Conservation (phyloP, 2,113 vertebrate species). For the Oreochromis niloticus region DNA sequence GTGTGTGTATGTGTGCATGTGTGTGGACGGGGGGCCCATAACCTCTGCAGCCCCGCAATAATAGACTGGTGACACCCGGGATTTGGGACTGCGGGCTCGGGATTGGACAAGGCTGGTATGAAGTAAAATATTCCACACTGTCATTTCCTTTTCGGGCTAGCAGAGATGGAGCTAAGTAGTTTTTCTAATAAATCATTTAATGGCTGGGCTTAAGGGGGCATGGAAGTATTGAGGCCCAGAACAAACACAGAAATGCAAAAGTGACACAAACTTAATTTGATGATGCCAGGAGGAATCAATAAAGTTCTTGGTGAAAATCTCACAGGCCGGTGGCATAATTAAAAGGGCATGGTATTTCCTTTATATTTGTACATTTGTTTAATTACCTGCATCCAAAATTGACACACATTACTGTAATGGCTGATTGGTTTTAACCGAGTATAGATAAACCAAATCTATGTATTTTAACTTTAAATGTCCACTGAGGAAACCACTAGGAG, state of each 20-base stretch:
- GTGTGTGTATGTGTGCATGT: neutral
- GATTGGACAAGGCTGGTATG: conserved; percentile 8
- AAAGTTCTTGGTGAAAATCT: neutral
- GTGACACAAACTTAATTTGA: neutral
- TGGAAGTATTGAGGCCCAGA: neutral
- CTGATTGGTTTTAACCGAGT: neutral
- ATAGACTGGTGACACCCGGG: conserved; percentile 37
- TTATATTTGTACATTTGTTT: neutral
- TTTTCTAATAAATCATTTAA: neutral
- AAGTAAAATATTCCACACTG: conserved; percentile 22
- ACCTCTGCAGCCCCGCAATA: conserved; percentile 13
- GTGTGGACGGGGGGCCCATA: neutral
- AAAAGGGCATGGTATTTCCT: neutral
- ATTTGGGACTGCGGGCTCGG: conserved; percentile 8
- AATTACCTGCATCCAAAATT: neutral
- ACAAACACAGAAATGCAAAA: neutral
- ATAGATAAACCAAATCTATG: neutral
- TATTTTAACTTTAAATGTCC: neutral
- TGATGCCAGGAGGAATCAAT: neutral
- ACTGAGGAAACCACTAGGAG: neutral
- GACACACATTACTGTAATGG: neutral
- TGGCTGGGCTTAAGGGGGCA: neutral
- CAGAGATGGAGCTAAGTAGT: neutral
- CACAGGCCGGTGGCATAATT: neutral
- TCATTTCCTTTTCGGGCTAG: conserved; percentile 19